Evolutionary conservation across 2,113 vertebrate genomes (phyloP), one percentile per base, ranked within the genome.

Genomic region (Brachypteracias leptosomus): DNA sequence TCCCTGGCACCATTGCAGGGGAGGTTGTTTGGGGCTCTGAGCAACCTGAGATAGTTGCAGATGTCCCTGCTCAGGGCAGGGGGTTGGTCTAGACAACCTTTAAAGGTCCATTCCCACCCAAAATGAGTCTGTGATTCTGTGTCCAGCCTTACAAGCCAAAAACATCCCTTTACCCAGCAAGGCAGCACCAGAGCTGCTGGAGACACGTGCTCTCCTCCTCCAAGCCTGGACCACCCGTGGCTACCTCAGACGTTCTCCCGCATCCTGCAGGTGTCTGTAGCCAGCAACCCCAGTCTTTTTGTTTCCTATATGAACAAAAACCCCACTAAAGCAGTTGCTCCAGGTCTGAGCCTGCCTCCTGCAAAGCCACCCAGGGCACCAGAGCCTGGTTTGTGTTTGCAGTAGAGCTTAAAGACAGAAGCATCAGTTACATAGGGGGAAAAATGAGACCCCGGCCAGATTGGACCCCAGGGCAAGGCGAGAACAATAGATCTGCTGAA

Each of bases 361-460:
- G 83, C 85, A 82, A 80, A 94, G 88, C 88, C 40, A 2, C 70
- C 88, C 49, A 3, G 88, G 91, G 88, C 92, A 49, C 11, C 29
- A 67, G 71, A 51, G 75, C 20, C 75, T 47, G 92, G 84, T 94
- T 90, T 83, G 28, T 93, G 92, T 97, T 96, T 96, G 95, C 90
- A 94, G 88, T 86, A 75, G 67, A 77, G 91, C 89, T 95, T 94
- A 92, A 95, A 92, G 92, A 94, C 96, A 95, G 94, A 88, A 95
- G 95, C 96, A 97, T 95, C 90, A 6, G 59, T 97, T 96, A 96
- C 94, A 96, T 95, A 93, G 90, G 85, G 84, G 92, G 94, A 84
- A 95, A 96, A 93, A 80, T 18, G 94, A 96, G 92, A 95, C 73
- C 89, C 6, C 59, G 18, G 57, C 70, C 90, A 90, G 86, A 96